These are phyloP conservation scores for Hyperoodon ampullatus DNA, from an alignment of 2,113 vertebrate genomes.

Conservation along the genomic window DNA sequence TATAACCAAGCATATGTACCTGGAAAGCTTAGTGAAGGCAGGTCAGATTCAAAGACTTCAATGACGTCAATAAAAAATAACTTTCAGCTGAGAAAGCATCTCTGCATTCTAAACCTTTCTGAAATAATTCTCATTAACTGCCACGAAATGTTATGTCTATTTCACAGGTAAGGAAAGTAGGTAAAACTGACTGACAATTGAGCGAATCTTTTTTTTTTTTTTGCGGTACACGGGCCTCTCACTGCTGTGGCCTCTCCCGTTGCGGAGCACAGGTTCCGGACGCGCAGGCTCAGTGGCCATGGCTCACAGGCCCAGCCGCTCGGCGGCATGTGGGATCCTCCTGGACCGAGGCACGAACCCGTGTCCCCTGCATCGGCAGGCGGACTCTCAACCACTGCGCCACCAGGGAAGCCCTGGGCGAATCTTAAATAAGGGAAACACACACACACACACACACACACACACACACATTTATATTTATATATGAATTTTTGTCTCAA, in stretches of 20 bases:
- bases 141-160: background rate
- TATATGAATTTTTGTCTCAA: background rate
- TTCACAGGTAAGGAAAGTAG: background rate
- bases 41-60: slow-evolving; percentile 23
- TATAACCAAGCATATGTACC: slow-evolving; percentile 24
- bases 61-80: background rate
- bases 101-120: slow-evolving; percentile 28
- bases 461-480: background rate
- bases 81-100: background rate
- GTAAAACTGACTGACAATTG: background rate
- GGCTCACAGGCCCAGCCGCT: too few relatives aligned
- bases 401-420: background rate
- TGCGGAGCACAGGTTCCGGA: too few relatives aligned
- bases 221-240: too few relatives aligned
- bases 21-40: background rate
- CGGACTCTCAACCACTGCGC: too few relatives aligned
- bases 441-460: accelerated
- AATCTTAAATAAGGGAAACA: background rate
- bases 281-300: too few relatives aligned
- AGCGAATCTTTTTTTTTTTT: background rate
- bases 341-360: too few relatives aligned
- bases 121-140: slow-evolving; percentile 30
- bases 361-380: too few relatives aligned
- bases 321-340: too few relatives aligned
- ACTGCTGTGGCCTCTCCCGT: too few relatives aligned